Evolutionary conservation across 2,888 invertebrate species (phyloP), one percentile per base, ranked within the genome.

Genomic region (Diarsia dahlii): DNA sequence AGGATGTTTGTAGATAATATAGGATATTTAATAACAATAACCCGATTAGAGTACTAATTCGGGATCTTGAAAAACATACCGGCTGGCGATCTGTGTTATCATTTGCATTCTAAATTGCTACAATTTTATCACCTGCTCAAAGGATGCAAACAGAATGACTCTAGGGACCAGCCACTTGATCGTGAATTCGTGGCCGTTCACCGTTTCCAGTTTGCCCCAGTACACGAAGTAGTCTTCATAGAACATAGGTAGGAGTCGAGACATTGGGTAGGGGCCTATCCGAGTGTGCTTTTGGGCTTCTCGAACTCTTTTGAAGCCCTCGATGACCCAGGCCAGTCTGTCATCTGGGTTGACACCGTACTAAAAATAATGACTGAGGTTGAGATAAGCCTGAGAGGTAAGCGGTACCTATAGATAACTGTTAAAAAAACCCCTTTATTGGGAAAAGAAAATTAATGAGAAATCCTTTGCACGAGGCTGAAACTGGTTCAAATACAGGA

Each of bases 151-250:
- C 48, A 97, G 92, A 0, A 97, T 97, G 71, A 92, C 92, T 77
- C 98, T 94, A 1, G 97, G 96, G n/a, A 98, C 93, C 12, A 98
- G 82, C 98, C 98, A 98, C 39, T 97, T 92, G 46, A 97, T 94
- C 0, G 93, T 93, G 82, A 96, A 91, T 1, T 78, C 96, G 0
- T 94, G 89, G 23, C 97, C 96, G 8, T 90, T 90, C 1, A 91
- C 91, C 0, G 97, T 97, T 1, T 90, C 91, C 64, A 97, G 90
- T 20, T 94, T 95, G 2, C 98, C 98, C 97, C 97, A 97, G 87
- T 98, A 98, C 2, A 97, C 82, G 82, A 97, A 97, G 89, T 97
- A 98, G 90, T 98, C 97, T 82, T 96, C 94, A 15, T 88, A 90
- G 88, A 98, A 98, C 90, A 97, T 95, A 4, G 95, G 96, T 12